A percentile compares a stretch with the other conserved stretches of the same genome.
phyloP scores from a whole-genome alignment of 2,888 invertebrate genomes.

The Tholera decimalis region DNA sequence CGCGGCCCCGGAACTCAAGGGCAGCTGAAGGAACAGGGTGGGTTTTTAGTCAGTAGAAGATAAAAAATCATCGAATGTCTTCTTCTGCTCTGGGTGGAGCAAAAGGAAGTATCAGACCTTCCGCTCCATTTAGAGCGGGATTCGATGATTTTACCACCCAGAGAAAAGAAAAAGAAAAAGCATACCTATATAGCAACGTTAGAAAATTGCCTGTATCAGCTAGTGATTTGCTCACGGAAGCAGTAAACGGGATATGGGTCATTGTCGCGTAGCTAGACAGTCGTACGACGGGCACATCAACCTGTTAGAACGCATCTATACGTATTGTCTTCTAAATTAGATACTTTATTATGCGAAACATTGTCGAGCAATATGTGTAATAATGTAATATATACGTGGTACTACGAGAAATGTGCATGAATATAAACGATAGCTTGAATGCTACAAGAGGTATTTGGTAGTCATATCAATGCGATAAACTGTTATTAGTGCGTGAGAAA shows the following conservation, averaged over 20 bases:
- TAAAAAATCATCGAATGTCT: too few species aligned
- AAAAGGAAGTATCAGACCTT: too few species aligned
- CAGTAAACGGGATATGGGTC: conserved; percentile 59
- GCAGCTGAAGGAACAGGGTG: too few species aligned
- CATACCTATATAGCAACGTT: conserved; percentile 3
- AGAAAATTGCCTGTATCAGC: conserved; percentile 42
- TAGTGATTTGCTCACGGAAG: conserved; percentile 51
- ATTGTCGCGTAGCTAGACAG: conserved; percentile 50
- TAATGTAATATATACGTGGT: too few species aligned
- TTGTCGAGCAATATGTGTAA: background rate
- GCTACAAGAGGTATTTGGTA: conserved; percentile 17
- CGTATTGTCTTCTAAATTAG: conserved; percentile 36
- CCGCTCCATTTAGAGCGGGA: too few species aligned
- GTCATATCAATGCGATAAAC: conserved; percentile 30
- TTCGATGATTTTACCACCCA: too few species aligned
- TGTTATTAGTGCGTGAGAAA: conserved; percentile 27
- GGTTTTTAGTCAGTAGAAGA: too few species aligned
- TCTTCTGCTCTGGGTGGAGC: too few species aligned
- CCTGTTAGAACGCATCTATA: conserved; percentile 32
- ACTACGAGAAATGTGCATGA: conserved; percentile 16
- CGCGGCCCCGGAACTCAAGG: too few species aligned
- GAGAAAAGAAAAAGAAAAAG: background rate
- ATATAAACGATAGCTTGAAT: conserved; percentile 20
- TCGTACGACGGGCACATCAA: conserved; percentile 40
- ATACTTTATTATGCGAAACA: conserved; percentile 26